phyloP scores from a whole-genome alignment of 2,888 invertebrate species.

The Carterocephalus palaemon region DNA sequence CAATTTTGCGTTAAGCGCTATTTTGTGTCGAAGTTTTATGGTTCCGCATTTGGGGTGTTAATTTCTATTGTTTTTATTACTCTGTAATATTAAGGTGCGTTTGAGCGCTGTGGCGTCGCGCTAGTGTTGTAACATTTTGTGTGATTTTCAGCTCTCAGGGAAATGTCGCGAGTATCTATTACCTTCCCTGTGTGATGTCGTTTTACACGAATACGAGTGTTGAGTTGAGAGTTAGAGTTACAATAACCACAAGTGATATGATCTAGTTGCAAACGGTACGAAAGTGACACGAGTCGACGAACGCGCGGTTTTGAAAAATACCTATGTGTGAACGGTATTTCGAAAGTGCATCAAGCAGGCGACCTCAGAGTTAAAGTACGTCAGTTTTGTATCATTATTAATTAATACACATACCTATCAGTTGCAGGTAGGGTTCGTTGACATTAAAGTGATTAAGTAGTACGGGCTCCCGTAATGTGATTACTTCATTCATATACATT shows the following conservation, averaged over 20 bases:
- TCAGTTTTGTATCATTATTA: conserved; percentile 27
- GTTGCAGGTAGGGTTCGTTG: conserved; percentile 19
- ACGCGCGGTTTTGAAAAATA: conserved; percentile 68
- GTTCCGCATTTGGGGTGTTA: conserved; percentile 9
- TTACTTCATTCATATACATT: too few species aligned
- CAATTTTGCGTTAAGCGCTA: conserved; percentile 39
- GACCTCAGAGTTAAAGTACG: conserved; percentile 29
- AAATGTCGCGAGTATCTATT: conserved; percentile 66
- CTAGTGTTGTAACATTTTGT: conserved; percentile 37
- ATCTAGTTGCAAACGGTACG: conserved; percentile 61
- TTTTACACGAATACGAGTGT: conserved; percentile 56
- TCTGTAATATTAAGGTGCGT: conserved; percentile 38
- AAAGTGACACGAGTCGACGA: conserved; percentile 72
- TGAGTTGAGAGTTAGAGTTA: conserved; percentile 70
- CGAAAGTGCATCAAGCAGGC: conserved; percentile 35
- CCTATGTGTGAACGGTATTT: conserved; percentile 42
- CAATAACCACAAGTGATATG: conserved; percentile 74
- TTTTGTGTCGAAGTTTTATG: conserved; percentile 18
- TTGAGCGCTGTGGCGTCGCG: conserved; percentile 40
- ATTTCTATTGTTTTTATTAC: conserved; percentile 30
- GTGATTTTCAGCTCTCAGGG: conserved; percentile 69
- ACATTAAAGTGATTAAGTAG: conserved; percentile 22
- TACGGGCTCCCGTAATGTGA: too few species aligned
- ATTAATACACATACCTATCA: conserved; percentile 11
- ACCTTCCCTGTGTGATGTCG: conserved; percentile 66